Percentiles rank a stretch among this genome's conserved stretches.
Conservation (phyloP, 2,797 vertebrate genomes). For the Micromesistius poutassou region DNA sequence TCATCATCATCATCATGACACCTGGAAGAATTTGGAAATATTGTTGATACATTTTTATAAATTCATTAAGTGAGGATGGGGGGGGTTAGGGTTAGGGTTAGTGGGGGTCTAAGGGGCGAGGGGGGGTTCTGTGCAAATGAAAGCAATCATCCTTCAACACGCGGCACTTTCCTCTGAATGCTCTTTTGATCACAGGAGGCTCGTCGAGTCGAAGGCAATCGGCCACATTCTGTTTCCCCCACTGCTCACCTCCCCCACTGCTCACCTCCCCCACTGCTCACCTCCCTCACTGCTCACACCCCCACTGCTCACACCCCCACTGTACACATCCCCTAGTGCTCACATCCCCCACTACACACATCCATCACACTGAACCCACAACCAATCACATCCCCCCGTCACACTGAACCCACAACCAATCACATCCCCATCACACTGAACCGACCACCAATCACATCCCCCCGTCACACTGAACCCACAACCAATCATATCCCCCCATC, state of each 20-base stretch:
- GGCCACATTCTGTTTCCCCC: conserved; percentile 4
- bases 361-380: too few relatives aligned
- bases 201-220: conserved; percentile 19
- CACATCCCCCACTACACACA: neutral
- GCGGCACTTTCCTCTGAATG: conserved; percentile 14
- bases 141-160: conserved; percentile 37
- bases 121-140: conserved; percentile 26
- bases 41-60: conserved; percentile 9
- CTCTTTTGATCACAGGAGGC: conserved; percentile 13
- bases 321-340: neutral
- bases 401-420: too few relatives aligned
- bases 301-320: neutral
- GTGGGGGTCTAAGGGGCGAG: neutral
- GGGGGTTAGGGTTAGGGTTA: neutral
- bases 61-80: conserved; percentile 8
- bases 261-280: neutral
- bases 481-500: too few relatives aligned
- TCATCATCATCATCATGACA: conserved; percentile 38
- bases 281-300: neutral
- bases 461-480: too few relatives aligned
- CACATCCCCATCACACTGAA: too few relatives aligned
- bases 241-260: neutral
- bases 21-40: conserved; percentile 21
- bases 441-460: neutral
- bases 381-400: too few relatives aligned